Evolutionary conservation across 2,797 vertebrate species (phyloP), one percentile per base, ranked within the genome.

Genomic region (Bryconaethiops microstoma): DNA sequence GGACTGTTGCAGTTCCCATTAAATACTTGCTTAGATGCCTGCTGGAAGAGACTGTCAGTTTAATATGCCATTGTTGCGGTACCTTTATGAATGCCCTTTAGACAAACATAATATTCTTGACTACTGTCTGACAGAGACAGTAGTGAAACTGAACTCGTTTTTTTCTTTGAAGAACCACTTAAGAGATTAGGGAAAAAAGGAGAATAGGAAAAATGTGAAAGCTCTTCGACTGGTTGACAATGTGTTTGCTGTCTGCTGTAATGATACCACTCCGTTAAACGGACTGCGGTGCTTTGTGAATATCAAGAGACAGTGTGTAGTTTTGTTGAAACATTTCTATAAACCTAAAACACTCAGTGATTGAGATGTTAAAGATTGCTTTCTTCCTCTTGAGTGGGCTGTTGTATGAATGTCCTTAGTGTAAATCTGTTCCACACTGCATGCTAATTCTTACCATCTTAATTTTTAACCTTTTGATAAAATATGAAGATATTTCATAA

Each of bases 11-110:
- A 59, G 23, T 54, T 81, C 9, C 62, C 29, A 6, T 16, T 55
- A 59, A 69, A 57, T 23, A 57, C 54, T 76, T 54, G 7, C 40
- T 50, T 45, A 69, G 16, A 16, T 4, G 2, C 55, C 50, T 50
- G 6, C 40, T 72, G 65, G 45, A 79, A 63, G 79, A 23, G 65
- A 45, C 35, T 19, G 29, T 72, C 52, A 76, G 9, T 68, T 79
- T 45, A 79, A 78, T 71, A 40, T 54, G 48, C 5, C 19, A 1
- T 48, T 39, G 1, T 71, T 59, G 21, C 23, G 12, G 25, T 23
- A 29, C 16, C 2, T 39, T 0, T 64, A 14, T 65, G 19, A 2
- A 67, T 39, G 12, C 59, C 48, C 42, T 35, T 70, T 16, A 7
- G 52, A 6, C 25, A 42, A 63, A 69, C 42, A 19, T 5, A 17